Base-by-base conservation (phyloP, 2,797 vertebrate genomes). In the Enteromius viviparus region DNA sequence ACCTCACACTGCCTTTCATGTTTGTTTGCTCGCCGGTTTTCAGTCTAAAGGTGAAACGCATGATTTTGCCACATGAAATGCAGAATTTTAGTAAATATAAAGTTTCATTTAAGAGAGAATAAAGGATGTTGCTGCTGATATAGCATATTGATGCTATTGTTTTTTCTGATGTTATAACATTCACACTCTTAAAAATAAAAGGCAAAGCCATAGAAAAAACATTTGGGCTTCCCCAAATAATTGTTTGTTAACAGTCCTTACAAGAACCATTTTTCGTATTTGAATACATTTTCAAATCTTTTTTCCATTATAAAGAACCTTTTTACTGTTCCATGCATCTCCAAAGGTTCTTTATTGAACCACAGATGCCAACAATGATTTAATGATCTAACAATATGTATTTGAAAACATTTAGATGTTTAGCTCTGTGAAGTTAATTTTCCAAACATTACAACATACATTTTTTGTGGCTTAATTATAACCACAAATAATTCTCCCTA, bases 21-120 rank as follows among this genome's bases (percentile, higher is more conserved):
- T 82, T 72, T 87, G 62, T 81, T 84, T 75, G 69, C 78, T 53
- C 19, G 14, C 68, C 32, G 34, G 6, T 70, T 62, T 79, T 80
- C 17, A 42, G 85, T 87, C 74, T 84, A 78, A 82, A 87, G 81
- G 76, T 87, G 58, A 82, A 83, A 62, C 1, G 7, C 15, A 19
- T 1, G 3, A n/a, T 69, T 77, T 70, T 51, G 29, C 45, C 14
- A 23, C 12, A 9, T 60, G 17, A 47, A 62, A 77, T 32, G n/a
- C 14, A 26, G 76, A 77, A 29, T 6, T 72, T 3, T n/a, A n/a
- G 40, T 26, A 40, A 55, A 40, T 58, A 4, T 75, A 23, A 23
- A 23, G 21, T 42, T 76, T 26, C 0, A n/a, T 42, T 17, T n/a
- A 26, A 23, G 51, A 23, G 12, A 15, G 1, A 58, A 42, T 19